A percentile compares a stretch with the other conserved stretches of the same genome.
Evolutionary conservation across 1,140 invertebrate genomes (phyloP).

Genomic region (Drosophila asahinai): DNA sequence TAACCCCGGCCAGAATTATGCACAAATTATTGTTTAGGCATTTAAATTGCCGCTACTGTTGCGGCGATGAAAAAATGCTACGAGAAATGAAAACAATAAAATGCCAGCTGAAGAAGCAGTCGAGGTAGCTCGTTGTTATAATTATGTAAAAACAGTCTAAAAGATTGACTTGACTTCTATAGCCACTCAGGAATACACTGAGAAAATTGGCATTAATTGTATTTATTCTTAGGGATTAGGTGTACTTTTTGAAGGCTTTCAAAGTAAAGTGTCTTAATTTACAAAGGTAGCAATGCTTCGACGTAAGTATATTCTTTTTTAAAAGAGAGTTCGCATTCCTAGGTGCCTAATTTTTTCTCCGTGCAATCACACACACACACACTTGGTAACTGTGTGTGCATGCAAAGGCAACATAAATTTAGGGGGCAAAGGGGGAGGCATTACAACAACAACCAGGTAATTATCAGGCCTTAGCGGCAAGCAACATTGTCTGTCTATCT

Average conservation of each 20-base stretch:
- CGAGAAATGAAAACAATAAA: constrained; percentile 75
- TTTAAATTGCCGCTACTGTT: constrained; percentile 67
- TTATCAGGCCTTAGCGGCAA: constrained; percentile 77
- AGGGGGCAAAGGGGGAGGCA: constrained; percentile 4
- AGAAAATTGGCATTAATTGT: neutral
- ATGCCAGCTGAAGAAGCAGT: constrained; percentile 54
- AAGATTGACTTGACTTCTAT: constrained; percentile 80
- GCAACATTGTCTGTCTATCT: constrained; percentile 78
- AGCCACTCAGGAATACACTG: constrained; percentile 18
- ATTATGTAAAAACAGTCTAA: constrained; percentile 83
- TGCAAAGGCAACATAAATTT: constrained; percentile 79
- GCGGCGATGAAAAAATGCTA: constrained; percentile 25
- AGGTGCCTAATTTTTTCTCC: neutral
- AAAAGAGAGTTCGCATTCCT: too few species aligned
- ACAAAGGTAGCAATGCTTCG: too few species aligned
- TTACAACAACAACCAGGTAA: constrained; percentile 71
- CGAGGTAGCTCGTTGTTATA: constrained; percentile 70
- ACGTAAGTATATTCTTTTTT: too few species aligned
- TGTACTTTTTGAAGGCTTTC: too few species aligned
- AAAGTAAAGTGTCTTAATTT: too few species aligned
- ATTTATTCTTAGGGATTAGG: too few species aligned
- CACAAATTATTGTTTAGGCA: constrained; percentile 82
- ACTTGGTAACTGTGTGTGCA: constrained; percentile 45
- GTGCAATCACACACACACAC: constrained; percentile 8
- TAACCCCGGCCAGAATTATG: constrained; percentile 69